Percentiles rank a stretch among this genome's conserved stretches.
These are phyloP conservation scores for Typhlichthys eigenmanni DNA, from an alignment of 2,797 vertebrate species.

Conservation along the genomic window DNA sequence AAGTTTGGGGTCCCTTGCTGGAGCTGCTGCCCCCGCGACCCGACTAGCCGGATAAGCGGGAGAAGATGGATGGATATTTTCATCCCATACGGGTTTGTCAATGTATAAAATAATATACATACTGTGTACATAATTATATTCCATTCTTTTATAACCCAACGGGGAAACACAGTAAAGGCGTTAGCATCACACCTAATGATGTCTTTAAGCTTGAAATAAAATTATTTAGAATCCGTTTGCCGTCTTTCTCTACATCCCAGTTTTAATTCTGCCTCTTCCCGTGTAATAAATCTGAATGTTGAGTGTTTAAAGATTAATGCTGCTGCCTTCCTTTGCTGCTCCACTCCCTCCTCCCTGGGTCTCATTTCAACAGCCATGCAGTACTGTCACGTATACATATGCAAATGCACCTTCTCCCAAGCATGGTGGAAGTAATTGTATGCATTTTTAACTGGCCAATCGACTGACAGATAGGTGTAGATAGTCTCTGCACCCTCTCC, in stretches of 20 bases:
- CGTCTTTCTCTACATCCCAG: constrained; percentile 19
- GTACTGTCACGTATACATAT: constrained; percentile 80
- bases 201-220: constrained; percentile 31
- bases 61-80: no score
- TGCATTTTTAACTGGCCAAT: constrained; percentile 90
- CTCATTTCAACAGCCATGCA: constrained; percentile 56
- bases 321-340: constrained; percentile 78
- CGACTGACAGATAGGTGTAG: constrained; percentile 87
- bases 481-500: constrained; percentile 61
- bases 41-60: no score
- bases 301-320: constrained; percentile 86
- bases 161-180: background rate
- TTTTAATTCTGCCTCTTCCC: constrained; percentile 57
- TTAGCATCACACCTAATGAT: constrained; percentile 2
- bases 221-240: constrained; percentile 35
- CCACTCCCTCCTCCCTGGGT: constrained; percentile 34
- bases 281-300: constrained; percentile 66
- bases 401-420: constrained; percentile 80
- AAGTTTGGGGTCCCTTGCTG: no score
- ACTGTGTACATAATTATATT: background rate
- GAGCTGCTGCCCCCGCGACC: no score
- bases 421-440: constrained; percentile 85
- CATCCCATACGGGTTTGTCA: no score
- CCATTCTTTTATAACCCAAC: background rate
- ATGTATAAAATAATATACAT: background rate